These are phyloP conservation scores for Linyphia triangularis DNA, from an alignment of 2,888 invertebrate genomes.

Conservation along the genomic window DNA sequence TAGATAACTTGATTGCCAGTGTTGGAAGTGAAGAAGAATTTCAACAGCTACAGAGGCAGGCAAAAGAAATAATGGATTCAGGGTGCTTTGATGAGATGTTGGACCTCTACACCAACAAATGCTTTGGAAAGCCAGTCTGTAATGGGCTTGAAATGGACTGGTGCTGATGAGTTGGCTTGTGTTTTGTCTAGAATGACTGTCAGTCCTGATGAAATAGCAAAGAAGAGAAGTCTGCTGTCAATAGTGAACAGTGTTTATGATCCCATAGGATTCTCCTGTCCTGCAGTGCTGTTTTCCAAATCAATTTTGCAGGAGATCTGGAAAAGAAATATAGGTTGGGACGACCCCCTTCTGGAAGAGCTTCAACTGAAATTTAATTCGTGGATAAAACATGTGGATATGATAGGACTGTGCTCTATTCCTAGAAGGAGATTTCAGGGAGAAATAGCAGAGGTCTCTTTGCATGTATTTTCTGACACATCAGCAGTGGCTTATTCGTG, in stretches of 20 bases:
- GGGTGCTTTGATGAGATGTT: constrained; percentile 15
- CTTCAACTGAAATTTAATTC: background rate
- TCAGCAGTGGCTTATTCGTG: background rate
- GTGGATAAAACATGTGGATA: background rate
- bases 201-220: background rate
- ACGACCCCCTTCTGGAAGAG: background rate
- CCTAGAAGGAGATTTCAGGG: background rate
- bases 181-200: background rate
- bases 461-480: constrained; percentile 25
- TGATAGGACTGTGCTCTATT: background rate
- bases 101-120: background rate
- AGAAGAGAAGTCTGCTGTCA: constrained; percentile 16
- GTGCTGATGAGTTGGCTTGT: constrained; percentile 13
- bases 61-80: background rate
- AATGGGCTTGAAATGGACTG: constrained; percentile 2
- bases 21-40: background rate
- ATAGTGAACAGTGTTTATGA: constrained; percentile 30
- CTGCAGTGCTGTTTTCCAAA: background rate
- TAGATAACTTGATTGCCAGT: background rate
- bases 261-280: constrained; percentile 33
- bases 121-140: background rate
- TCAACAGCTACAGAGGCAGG: background rate
- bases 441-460: background rate
- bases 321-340: background rate
- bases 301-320: constrained; percentile 1